Evolutionary conservation across 1,140 invertebrate species (phyloP).

Genomic region (Polypedilum vanderplanki): DNA sequence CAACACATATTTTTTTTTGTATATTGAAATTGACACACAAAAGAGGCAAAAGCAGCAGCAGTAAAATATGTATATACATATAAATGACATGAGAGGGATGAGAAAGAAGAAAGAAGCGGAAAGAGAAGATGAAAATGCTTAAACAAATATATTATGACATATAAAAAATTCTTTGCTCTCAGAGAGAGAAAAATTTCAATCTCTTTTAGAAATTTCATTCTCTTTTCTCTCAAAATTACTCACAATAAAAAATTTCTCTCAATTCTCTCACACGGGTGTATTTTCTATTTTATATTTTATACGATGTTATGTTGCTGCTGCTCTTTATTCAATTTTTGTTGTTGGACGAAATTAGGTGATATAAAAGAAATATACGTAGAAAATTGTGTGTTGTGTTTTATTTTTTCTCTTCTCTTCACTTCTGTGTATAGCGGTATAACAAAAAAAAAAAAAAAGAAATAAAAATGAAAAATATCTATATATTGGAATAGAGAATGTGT

Average conservation of each 20-base stretch:
- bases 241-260: neutral
- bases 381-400: too few relatives aligned
- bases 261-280: too few relatives aligned
- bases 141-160: conserved; percentile 28
- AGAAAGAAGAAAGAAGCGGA: conserved; percentile 2
- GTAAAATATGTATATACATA: neutral
- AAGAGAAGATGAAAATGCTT: neutral
- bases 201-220: neutral
- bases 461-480: too few relatives aligned
- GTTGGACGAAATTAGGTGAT: conserved; percentile 17
- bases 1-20: neutral
- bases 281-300: neutral
- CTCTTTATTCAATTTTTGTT: conserved; percentile 13
- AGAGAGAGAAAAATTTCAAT: neutral
- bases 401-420: too few relatives aligned
- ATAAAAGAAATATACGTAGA: neutral
- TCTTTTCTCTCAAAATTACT: neutral
- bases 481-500: too few relatives aligned
- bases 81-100: neutral
- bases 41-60: neutral
- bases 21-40: conserved; percentile 12
- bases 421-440: too few relatives aligned
- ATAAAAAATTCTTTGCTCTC: conserved; percentile 14
- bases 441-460: too few relatives aligned
- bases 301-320: conserved; percentile 11